Conservation (phyloP, 2,113 vertebrate genomes). For the Phyllostomus discolor region DNA sequence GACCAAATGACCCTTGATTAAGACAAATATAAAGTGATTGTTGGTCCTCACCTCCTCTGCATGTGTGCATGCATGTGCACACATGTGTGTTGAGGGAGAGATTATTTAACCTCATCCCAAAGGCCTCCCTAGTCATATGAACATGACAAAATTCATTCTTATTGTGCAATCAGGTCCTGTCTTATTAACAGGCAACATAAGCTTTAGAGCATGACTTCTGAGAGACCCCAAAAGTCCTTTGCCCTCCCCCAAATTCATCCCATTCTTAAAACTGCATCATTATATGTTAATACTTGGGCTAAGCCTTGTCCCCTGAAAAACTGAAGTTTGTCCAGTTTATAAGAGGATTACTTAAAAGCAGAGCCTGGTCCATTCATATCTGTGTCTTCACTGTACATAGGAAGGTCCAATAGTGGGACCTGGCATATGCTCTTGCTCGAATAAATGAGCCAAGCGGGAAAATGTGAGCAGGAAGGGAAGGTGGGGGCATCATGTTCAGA, state of each 20-base stretch:
- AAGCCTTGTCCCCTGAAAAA: neutral
- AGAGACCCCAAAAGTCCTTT: neutral
- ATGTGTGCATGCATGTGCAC: neutral
- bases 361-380: neutral
- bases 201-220: neutral
- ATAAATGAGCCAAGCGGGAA: neutral
- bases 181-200: neutral
- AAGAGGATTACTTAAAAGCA: neutral
- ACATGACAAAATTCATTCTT: neutral
- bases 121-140: neutral
- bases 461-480: neutral
- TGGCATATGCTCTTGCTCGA: neutral
- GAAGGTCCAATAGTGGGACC: neutral
- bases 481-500: neutral
- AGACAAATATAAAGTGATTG: neutral
- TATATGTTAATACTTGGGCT: neutral
- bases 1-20: slow-evolving; percentile 40
- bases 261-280: neutral
- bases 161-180: neutral
- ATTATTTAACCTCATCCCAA: neutral
- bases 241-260: neutral
- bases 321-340: neutral
- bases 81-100: neutral
- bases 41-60: neutral
- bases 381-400: neutral